Evolutionary conservation across 2,797 vertebrate species (phyloP), one percentile per base, ranked within the genome.

Genomic region (Selene dorsalis): DNA sequence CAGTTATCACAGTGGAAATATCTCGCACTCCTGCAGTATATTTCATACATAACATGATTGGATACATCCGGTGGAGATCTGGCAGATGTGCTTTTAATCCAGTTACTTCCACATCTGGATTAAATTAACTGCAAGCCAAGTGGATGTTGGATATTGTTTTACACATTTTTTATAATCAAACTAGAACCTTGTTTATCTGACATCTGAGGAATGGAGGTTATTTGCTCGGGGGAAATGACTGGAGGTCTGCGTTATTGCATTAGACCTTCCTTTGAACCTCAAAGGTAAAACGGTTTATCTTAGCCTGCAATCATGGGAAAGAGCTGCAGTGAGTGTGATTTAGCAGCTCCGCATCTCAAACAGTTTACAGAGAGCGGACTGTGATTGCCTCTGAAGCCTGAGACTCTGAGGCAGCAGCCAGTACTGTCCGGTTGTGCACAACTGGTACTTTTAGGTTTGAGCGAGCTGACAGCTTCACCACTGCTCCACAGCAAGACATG

Each of bases 41-140:
- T 86, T 91, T 90, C 82, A 84, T 85, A 81, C 75, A 80, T 87
- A 87, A 91, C 80, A n/a, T 77, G 87, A 92, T 87, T 89, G 73
- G 89, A 88, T 82, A 17, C 80, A 91, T 89, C 86, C 68, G 83
- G 71, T 43, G 56, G 58, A 85, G 82, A 87, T 85, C 63, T 88
- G 84, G 86, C 90, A 88, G 68, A 35, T 74, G 47, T 41, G 55
- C 67, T 24, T 71, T 55, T 89, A 90, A 91, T 91, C 89, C 76
- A 48, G 75, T 90, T 88, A 84, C 82, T 41, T 83, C 77, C 88
- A 90, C 84, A 90, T 90, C 87, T 92, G 86, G 80, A 85, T 89
- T 85, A 86, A 87, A 82, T 69, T 53, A 81, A 73, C 28, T 66
- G 59, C 14, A 60, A 77, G 84, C 83, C 88, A 82, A 85, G 82